Conservation (phyloP, 2,113 vertebrate genomes). For the Laticauda colubrina region DNA sequence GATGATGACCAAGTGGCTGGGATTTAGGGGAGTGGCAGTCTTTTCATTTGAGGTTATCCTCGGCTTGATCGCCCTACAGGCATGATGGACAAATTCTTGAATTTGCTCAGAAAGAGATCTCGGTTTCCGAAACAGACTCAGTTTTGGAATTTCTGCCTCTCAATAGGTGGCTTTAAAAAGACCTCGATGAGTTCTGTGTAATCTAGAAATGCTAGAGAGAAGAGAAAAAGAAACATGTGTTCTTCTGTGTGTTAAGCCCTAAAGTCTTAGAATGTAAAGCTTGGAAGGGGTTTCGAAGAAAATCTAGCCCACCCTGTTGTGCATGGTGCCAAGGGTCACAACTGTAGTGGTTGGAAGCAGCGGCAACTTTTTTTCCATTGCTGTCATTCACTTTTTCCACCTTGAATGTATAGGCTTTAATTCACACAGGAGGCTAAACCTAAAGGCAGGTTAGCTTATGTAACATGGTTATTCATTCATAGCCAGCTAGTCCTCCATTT, state of each 20-base stretch:
- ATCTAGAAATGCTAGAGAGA: not conserved
- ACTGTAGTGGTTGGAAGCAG: not conserved
- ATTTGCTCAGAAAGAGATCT: not conserved
- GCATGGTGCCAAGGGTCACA: not conserved
- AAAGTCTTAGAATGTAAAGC: not conserved
- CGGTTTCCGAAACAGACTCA: not conserved
- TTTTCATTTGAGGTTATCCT: not conserved
- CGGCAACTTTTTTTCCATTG: not conserved
- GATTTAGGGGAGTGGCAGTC: not conserved
- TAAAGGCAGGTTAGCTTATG: not conserved
- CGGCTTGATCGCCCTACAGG: not conserved
- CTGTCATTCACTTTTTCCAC: not conserved
- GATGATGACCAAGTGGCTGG: not conserved
- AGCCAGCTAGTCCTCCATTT: not conserved
- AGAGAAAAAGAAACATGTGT: no score
- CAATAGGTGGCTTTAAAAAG: not conserved
- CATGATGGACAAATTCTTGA: not conserved
- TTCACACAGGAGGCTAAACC: not conserved
- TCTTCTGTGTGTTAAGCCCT: not conserved
- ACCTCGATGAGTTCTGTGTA: not conserved
- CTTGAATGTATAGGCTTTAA: not conserved
- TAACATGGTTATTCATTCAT: not conserved
- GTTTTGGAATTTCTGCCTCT: not conserved
- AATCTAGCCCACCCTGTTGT: not conserved
- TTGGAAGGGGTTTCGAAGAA: not conserved